Percentiles rank a stretch among this genome's conserved stretches.
phyloP scores from a whole-genome alignment of 2,797 vertebrate species.

The Hoplostethus atlanticus region DNA sequence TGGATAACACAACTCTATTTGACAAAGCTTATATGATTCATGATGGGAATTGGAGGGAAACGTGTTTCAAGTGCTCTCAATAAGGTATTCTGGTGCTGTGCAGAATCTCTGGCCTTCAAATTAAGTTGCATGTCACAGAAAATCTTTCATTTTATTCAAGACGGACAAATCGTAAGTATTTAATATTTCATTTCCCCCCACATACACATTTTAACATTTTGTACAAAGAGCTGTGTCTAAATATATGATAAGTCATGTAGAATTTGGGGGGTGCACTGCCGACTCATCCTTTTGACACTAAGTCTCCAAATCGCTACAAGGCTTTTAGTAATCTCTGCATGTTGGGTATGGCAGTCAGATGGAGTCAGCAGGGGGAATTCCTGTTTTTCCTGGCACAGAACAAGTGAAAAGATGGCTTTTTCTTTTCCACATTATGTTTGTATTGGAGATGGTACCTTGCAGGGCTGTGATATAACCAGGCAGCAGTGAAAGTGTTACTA shows the following conservation, averaged over 20 bases:
- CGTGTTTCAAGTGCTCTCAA: too few relatives aligned
- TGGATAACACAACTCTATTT: background rate
- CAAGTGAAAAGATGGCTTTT: slow-evolving; percentile 44
- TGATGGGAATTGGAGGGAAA: background rate
- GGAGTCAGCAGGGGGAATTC: slow-evolving; percentile 43
- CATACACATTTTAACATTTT: too few relatives aligned
- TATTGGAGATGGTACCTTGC: slow-evolving; percentile 41
- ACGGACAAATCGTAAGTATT: too few relatives aligned
- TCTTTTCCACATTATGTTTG: slow-evolving; percentile 6
- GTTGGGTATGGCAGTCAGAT: slow-evolving; percentile 46
- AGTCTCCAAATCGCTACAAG: slow-evolving; percentile 16
- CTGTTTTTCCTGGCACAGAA: slow-evolving; percentile 25
- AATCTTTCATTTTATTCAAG: too few relatives aligned
- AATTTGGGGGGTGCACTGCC: background rate
- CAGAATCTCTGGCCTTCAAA: too few relatives aligned
- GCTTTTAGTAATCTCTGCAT: slow-evolving; percentile 54
- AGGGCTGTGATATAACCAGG: slow-evolving; percentile 28
- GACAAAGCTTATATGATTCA: slow-evolving; percentile 1
- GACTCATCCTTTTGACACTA: slow-evolving; percentile 25
- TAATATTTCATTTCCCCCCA: too few relatives aligned
- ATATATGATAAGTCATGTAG: too few relatives aligned
- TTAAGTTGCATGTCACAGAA: too few relatives aligned
- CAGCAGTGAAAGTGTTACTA: slow-evolving; percentile 35
- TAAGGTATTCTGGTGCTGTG: too few relatives aligned
- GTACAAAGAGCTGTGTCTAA: too few relatives aligned